Base-by-base conservation (phyloP, 2,888 invertebrate genomes). In the Melipona bicolor region DNA sequence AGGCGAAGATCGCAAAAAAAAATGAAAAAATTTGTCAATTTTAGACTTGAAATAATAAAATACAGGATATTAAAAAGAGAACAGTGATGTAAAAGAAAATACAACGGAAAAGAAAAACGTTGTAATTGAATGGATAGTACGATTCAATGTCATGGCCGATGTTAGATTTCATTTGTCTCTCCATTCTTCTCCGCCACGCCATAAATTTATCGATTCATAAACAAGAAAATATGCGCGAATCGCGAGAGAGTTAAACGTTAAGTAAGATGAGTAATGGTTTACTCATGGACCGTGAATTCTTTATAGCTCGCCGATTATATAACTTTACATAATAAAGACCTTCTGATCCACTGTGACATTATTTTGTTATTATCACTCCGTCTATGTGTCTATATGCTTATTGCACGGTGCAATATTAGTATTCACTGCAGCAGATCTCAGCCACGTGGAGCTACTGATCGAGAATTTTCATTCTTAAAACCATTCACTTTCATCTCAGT, bases 161-260 rank as follows among this genome's bases (percentile, higher is more conserved):
- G 74, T 83, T 81, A 80, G 79, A 82, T 83, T 77, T 79, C 69
- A 61, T 77, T 83, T 72, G 78, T 81, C 68, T 73, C 36, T 56
- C 50, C 65, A 19, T 50, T 78, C 72, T 75, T 67, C 36, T 70
- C 54, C 64, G 43, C 62, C 32, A 56, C 36, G 75, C n/a, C 76
- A 1, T 9, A 64, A 77, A 85, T 88, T 83, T 88, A 88, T 86
- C 75, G 86, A 84, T 78, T 68, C 78, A 77, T 88, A 88, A 86
- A 86, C 67, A 73, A 78, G 83, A 75, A 62, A 67, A 70, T 67
- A 73, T 74, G 74, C 69, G 84, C 75, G 79, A 84, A 80, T 84
- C 77, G 54, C 85, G 24, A 36, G 70, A 70, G 79, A 84, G 76
- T 84, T 79, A 72, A 84, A 80, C 85, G 77, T 75, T 84, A 80